A percentile compares a stretch with the other conserved stretches of the same genome.
These are phyloP conservation scores for Eilema sororculum DNA, from an alignment of 2,888 invertebrate species.

Conservation along the genomic window DNA sequence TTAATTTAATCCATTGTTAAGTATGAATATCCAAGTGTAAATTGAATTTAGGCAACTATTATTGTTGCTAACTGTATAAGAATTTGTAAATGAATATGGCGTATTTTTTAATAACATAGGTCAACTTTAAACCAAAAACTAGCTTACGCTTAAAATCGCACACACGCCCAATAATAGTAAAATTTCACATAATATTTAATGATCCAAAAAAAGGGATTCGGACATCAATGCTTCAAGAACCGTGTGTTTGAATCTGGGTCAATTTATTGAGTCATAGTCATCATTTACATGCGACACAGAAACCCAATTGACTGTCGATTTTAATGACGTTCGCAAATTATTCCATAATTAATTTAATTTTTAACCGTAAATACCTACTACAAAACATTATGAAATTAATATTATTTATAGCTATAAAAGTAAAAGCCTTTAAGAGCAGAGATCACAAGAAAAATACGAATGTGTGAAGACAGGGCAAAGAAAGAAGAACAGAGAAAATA, in stretches of 20 bases:
- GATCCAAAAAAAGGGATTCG: neutral
- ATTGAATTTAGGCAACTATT: no score
- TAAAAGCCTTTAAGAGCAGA: neutral
- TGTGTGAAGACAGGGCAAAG: neutral
- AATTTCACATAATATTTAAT: neutral
- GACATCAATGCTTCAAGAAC: neutral
- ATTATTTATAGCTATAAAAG: neutral
- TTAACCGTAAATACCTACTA: neutral
- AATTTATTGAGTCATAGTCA: constrained; percentile 16
- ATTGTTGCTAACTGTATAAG: neutral
- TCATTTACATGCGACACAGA: constrained; percentile 7
- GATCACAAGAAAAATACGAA: neutral
- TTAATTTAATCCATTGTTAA: no score
- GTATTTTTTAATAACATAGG: no score
- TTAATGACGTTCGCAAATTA: neutral
- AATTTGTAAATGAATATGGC: no score
- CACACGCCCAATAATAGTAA: no score
- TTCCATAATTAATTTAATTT: neutral
- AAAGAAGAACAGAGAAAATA: no score
- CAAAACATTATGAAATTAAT: neutral
- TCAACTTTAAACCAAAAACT: neutral
- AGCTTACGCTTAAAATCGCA: no score
- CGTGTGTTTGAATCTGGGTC: neutral
- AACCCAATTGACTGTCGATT: constrained; percentile 8
- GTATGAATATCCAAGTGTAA: no score